These are phyloP conservation scores for Vombatus ursinus DNA, from an alignment of 2,113 vertebrate species.

Conservation along the genomic window DNA sequence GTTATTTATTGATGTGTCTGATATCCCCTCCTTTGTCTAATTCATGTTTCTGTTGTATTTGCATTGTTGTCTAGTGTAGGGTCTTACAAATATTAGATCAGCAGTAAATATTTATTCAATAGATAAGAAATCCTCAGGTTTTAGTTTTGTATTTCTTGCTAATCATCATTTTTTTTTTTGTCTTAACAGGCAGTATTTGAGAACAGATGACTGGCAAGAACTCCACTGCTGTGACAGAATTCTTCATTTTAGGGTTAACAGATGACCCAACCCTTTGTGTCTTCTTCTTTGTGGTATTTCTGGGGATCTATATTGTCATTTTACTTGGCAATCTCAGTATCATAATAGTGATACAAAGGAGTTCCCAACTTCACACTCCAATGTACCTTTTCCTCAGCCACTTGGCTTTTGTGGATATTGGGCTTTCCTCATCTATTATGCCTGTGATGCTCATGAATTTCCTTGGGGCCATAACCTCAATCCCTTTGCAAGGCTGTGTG, in stretches of 20 bases:
- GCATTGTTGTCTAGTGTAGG: neutral
- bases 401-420: slow-evolving; percentile 30
- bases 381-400: slow-evolving; percentile 43
- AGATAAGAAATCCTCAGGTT: neutral
- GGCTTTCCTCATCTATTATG: neutral
- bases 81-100: neutral
- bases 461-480: neutral
- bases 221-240: neutral
- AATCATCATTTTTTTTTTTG: neutral
- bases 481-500: slow-evolving; percentile 27
- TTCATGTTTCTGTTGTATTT: neutral
- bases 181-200: neutral
- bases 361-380: slow-evolving; percentile 10
- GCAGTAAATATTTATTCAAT: neutral
- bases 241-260: slow-evolving; percentile 45
- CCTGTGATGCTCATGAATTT: slow-evolving; percentile 22
- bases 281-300: slow-evolving; percentile 29
- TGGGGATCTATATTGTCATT: neutral
- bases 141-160: neutral
- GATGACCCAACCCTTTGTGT: slow-evolving; percentile 10
- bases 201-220: slow-evolving; percentile 26
- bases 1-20: neutral
- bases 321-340: slow-evolving; percentile 48
- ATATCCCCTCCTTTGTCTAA: neutral
- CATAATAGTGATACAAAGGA: slow-evolving; percentile 25